Conservation (phyloP, 2,113 vertebrate genomes). For the Hyaena hyaena region DNA sequence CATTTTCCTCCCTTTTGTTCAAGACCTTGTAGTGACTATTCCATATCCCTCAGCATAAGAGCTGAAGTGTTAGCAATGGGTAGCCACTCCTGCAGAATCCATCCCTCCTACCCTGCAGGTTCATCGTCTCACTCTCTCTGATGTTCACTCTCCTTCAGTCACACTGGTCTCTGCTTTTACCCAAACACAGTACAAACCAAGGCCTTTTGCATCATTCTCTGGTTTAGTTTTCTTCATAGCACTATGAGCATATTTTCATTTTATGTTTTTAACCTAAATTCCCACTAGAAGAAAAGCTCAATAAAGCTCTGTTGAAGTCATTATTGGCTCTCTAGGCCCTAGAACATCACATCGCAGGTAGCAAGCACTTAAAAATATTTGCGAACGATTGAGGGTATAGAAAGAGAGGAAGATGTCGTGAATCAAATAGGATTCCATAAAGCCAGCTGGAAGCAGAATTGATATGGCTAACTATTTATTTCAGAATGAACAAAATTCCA, state of each 20-base stretch:
- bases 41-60: neutral
- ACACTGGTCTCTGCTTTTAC: neutral
- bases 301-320: neutral
- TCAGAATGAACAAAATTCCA: neutral
- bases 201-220: neutral
- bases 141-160: neutral
- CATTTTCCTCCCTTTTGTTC: neutral
- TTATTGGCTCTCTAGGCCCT: neutral
- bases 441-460: neutral
- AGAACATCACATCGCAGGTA: neutral
- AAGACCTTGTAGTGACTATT: neutral
- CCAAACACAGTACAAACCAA: neutral
- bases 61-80: too few species aligned
- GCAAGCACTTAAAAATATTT: neutral
- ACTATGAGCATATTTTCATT: neutral
- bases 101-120: accelerated
- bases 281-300: neutral
- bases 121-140: accelerated
- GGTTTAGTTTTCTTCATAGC: neutral
- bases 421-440: neutral
- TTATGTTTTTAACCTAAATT: neutral
- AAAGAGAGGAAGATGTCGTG: neutral
- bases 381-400: neutral
- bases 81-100: neutral
- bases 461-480: neutral